phyloP scores from a whole-genome alignment of 2,113 vertebrate species.

The Lucifuga dentata region DNA sequence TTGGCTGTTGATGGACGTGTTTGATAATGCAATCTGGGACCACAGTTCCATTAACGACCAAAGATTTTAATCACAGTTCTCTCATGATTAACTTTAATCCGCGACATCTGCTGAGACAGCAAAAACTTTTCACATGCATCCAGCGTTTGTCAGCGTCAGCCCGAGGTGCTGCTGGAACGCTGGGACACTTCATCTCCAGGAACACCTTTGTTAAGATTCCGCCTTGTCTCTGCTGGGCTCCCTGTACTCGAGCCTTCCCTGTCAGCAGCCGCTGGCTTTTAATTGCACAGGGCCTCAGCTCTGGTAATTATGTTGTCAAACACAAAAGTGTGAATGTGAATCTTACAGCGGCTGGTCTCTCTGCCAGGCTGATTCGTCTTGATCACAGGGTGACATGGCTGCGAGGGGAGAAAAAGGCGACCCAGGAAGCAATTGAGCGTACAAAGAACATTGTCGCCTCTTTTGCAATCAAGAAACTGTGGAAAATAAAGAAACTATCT shows the following conservation, averaged over 20 bases:
- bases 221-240: conserved; percentile 31
- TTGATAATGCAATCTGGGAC: too few species aligned
- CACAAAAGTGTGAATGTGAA: conserved; percentile 48
- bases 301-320: conserved; percentile 79
- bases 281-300: conserved; percentile 68
- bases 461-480: conserved; percentile 53
- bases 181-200: conserved; percentile 1
- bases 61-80: too few species aligned
- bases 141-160: neutral
- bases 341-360: conserved; percentile 21
- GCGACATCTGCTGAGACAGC: neutral
- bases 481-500: conserved; percentile 44
- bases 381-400: conserved; percentile 41
- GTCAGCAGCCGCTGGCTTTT: conserved; percentile 65
- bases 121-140: neutral
- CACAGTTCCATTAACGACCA: too few species aligned
- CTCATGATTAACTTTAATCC: too few species aligned
- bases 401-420: conserved; percentile 30
- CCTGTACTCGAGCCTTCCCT: conserved; percentile 32
- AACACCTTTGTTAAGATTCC: conserved; percentile 35
- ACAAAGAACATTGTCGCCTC: conserved; percentile 65
- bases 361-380: conserved; percentile 54
- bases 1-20: too few species aligned
- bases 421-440: conserved; percentile 61
- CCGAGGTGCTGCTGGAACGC: conserved; percentile 5